These are phyloP conservation scores for Didymodactylos carnosus DNA, from an alignment of 2,888 invertebrate species.

Conservation along the genomic window DNA sequence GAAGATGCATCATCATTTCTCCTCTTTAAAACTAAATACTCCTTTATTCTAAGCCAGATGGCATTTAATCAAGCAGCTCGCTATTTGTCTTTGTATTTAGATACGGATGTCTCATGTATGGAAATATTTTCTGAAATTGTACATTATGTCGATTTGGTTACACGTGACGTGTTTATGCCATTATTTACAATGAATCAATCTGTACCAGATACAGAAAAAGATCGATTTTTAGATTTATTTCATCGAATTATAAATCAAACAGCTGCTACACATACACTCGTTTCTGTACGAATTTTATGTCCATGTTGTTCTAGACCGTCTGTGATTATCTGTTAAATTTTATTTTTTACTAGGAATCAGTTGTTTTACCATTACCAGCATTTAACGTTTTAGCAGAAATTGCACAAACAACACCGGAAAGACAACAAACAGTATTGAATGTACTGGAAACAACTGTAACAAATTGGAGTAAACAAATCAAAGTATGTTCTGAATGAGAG, in stretches of 20 bases:
- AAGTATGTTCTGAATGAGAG: slow-evolving; percentile 19
- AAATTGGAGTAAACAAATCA: slow-evolving; percentile 34
- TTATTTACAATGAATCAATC: slow-evolving; percentile 27
- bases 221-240: slow-evolving; percentile 31
- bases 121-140: slow-evolving; percentile 25
- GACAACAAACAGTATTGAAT: slow-evolving; percentile 29
- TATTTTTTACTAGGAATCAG: slow-evolving; percentile 29
- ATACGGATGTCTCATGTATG: slow-evolving; percentile 29
- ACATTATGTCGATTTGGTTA: slow-evolving; percentile 27
- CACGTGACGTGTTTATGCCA: slow-evolving; percentile 31
- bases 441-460: slow-evolving; percentile 33
- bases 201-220: slow-evolving; percentile 21
- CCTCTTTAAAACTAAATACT: not conserved
- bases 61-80: not conserved
- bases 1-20: not conserved
- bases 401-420: slow-evolving; percentile 25
- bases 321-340: slow-evolving; percentile 3
- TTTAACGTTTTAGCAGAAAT: slow-evolving; percentile 30
- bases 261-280: slow-evolving; percentile 29
- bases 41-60: not conserved
- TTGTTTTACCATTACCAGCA: slow-evolving; percentile 30
- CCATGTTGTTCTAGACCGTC: not conserved
- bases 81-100: slow-evolving; percentile 20
- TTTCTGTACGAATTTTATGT: slow-evolving; percentile 25
- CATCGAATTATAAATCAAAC: slow-evolving; percentile 31